These are phyloP conservation scores for Enteromius radiatus DNA, from an alignment of 2,797 vertebrate genomes.

Conservation along the genomic window DNA sequence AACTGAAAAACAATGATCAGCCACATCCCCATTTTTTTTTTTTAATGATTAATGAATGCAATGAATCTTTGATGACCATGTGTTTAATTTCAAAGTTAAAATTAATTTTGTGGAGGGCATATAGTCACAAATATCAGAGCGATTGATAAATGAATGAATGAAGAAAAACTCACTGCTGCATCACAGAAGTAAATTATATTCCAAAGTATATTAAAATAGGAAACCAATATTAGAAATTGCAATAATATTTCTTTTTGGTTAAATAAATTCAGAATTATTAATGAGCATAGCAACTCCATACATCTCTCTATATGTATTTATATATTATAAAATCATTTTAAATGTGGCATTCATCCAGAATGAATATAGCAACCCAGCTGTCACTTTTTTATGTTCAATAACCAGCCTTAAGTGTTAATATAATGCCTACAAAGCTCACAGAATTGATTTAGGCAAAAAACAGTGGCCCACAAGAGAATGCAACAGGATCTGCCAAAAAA, in stretches of 20 bases:
- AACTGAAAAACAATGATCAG: constrained; percentile 3
- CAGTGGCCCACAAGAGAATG: constrained; percentile 26
- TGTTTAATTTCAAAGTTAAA: neutral
- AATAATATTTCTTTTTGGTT: no score
- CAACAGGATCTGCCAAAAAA: constrained; percentile 47
- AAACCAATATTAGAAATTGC: no score
- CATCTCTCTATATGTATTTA: no score
- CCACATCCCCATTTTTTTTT: neutral
- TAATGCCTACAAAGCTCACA: constrained; percentile 2
- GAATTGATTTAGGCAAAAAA: constrained; percentile 28
- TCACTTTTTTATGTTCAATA: constrained; percentile 27
- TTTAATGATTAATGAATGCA: neutral
- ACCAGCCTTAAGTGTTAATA: constrained; percentile 33
- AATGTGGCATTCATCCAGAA: neutral
- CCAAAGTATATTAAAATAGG: no score
- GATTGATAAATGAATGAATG: neutral
- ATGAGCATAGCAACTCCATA: no score
- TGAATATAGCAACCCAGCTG: constrained; percentile 22
- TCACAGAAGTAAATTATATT: no score
- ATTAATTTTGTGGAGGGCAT: neutral
- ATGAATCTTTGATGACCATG: neutral
- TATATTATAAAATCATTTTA: neutral
- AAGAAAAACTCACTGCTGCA: neutral
- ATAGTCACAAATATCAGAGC: neutral
- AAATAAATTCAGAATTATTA: no score